phyloP scores from a whole-genome alignment of 2,797 vertebrate species.

The Sebastes kiyomatsui region DNA sequence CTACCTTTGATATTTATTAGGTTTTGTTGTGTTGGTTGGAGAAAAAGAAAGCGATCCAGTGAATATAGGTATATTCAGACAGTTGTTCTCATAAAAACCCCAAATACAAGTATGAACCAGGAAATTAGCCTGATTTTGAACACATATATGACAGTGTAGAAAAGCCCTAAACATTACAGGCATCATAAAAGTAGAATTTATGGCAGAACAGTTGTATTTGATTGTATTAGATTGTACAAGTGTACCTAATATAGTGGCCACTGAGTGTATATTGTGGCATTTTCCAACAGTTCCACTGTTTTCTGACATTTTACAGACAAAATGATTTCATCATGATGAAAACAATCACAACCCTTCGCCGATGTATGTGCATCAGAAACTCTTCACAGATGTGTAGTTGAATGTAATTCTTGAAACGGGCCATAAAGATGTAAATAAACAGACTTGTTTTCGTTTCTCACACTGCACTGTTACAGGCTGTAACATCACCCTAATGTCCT shows the following conservation, averaged over 20 bases:
- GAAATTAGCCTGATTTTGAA: no score
- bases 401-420: not conserved
- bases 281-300: not conserved
- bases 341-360: not conserved
- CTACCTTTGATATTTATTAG: not conserved
- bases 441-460: not conserved
- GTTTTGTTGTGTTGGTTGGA: not conserved
- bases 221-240: not conserved
- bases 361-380: not conserved
- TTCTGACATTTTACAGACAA: not conserved
- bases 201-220: not conserved
- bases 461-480: not conserved
- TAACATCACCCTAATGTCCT: not conserved
- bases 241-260: no score
- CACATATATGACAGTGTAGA: no score
- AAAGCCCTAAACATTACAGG: no score
- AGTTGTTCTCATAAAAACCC: no score
- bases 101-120: no score
- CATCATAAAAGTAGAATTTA: not conserved
- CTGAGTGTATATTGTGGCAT: no score
- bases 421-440: not conserved
- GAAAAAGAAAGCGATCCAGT: not conserved
- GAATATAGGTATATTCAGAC: no score
- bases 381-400: not conserved
- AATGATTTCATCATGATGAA: not conserved